Percentiles rank a stretch among this genome's conserved stretches.
These are phyloP conservation scores for Drosophila lacicola DNA, from an alignment of 2,888 invertebrate genomes.

Conservation along the genomic window DNA sequence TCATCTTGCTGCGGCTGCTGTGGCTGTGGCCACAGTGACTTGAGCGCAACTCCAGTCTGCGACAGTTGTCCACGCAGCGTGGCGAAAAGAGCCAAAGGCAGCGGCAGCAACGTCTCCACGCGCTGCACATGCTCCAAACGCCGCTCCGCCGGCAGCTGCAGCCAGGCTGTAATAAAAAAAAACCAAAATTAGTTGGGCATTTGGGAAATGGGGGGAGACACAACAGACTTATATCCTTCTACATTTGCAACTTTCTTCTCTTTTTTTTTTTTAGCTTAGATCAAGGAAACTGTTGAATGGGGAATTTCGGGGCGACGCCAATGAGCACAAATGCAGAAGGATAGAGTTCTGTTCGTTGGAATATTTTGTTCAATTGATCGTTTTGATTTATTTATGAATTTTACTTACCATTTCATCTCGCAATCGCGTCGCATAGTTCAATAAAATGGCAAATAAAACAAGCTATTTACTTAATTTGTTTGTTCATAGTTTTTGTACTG, in stretches of 20 bases:
- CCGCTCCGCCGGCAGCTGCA: slow-evolving; percentile 82
- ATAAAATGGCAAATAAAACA: slow-evolving; percentile 76
- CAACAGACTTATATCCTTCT: slow-evolving; percentile 73
- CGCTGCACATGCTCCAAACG: slow-evolving; percentile 80
- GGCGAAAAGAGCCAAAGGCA: slow-evolving; percentile 75
- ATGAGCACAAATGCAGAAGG: slow-evolving; percentile 87
- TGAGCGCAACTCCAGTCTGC: slow-evolving; percentile 58
- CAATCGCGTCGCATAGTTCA: slow-evolving; percentile 38
- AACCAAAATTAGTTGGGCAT: slow-evolving; percentile 53
- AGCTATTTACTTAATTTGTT: slow-evolving; percentile 26
- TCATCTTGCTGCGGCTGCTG: slow-evolving; percentile 29
- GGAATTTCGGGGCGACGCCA: slow-evolving; percentile 45
- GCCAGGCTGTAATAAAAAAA: slow-evolving; percentile 76
- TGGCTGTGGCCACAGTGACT: slow-evolving; percentile 52
- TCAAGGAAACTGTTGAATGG: slow-evolving; percentile 10
- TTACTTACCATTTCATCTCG: slow-evolving; percentile 70
- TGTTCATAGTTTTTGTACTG: slow-evolving; percentile 17
- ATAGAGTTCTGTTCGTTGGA: slow-evolving; percentile 85
- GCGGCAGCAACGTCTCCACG: slow-evolving; percentile 73
- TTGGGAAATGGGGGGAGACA: background rate
- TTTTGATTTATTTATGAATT: slow-evolving; percentile 33
- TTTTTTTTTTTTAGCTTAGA: background rate
- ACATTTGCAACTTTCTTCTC: slow-evolving; percentile 69
- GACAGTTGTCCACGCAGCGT: slow-evolving; percentile 61
- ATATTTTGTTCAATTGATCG: slow-evolving; percentile 40